These are phyloP conservation scores for Drosophila yakuba DNA, from an alignment of 1,140 invertebrate species.

Conservation along the genomic window DNA sequence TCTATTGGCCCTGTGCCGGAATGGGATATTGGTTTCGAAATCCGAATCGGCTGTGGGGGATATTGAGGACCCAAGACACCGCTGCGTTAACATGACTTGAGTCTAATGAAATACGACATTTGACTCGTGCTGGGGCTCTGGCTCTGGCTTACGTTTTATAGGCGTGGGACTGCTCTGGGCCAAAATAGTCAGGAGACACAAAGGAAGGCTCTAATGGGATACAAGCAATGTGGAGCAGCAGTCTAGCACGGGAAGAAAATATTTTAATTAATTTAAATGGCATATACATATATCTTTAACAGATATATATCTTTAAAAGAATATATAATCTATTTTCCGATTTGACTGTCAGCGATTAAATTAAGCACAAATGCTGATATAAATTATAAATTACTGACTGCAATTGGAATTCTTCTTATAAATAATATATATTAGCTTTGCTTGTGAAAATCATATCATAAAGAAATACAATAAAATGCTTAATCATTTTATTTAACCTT, in stretches of 20 bases:
- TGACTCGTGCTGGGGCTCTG: constrained; percentile 77
- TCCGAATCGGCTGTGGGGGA: constrained; percentile 12
- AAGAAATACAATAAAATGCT: background rate
- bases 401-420: too few species aligned
- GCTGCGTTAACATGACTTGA: constrained; percentile 68
- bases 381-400: too few species aligned
- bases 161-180: constrained; percentile 78
- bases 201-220: constrained; percentile 16
- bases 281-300: too few species aligned
- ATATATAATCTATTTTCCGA: too few species aligned
- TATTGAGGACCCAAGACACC: constrained; percentile 41
- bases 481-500: background rate
- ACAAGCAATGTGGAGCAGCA: constrained; percentile 15
- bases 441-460: too few species aligned
- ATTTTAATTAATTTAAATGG: background rate
- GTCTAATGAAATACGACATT: constrained; percentile 82
- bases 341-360: too few species aligned
- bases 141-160: constrained; percentile 62
- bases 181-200: constrained; percentile 38
- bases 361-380: too few species aligned
- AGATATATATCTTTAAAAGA: too few species aligned
- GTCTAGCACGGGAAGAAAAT: background rate
- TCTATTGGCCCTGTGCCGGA: constrained; percentile 61
- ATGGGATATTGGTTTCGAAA: constrained; percentile 17
- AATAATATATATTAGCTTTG: too few species aligned